Conservation (phyloP, 2,797 vertebrate species). For the Antennarius maculatus region DNA sequence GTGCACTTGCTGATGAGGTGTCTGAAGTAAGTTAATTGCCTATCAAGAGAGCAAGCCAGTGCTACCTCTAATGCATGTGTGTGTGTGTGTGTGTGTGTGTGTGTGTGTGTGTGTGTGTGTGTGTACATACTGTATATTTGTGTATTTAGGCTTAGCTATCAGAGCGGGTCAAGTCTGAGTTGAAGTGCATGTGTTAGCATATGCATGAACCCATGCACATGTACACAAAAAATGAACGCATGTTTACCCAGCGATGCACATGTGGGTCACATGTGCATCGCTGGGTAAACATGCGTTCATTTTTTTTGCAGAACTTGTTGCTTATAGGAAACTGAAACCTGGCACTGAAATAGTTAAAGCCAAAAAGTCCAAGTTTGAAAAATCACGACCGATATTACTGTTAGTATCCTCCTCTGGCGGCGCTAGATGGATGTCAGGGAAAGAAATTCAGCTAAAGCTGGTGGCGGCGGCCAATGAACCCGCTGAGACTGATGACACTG, state of each 20-base stretch:
- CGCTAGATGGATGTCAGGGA: too few relatives aligned
- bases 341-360: too few relatives aligned
- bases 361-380: too few relatives aligned
- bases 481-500: too few relatives aligned
- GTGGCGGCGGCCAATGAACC: too few relatives aligned
- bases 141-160: constrained; percentile 47
- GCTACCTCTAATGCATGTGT: constrained; percentile 44
- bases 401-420: too few relatives aligned
- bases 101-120: constrained; percentile 28
- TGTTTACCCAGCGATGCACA: not conserved
- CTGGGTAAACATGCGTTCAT: constrained; percentile 12
- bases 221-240: constrained; percentile 20
- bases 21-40: constrained; percentile 81
- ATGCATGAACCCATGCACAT: constrained; percentile 5
- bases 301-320: constrained; percentile 1
- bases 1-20: constrained; percentile 75
- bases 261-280: too few relatives aligned
- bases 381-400: too few relatives aligned
- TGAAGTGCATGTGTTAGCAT: constrained; percentile 16
- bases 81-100: constrained; percentile 28
- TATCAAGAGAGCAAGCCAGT: constrained; percentile 77
- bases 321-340: too few relatives aligned
- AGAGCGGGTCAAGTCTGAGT: constrained; percentile 45
- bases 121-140: constrained; percentile 13
- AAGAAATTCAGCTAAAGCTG: too few relatives aligned